phyloP scores from a whole-genome alignment of 1,140 invertebrate genomes.

The Drosophila lini region DNA sequence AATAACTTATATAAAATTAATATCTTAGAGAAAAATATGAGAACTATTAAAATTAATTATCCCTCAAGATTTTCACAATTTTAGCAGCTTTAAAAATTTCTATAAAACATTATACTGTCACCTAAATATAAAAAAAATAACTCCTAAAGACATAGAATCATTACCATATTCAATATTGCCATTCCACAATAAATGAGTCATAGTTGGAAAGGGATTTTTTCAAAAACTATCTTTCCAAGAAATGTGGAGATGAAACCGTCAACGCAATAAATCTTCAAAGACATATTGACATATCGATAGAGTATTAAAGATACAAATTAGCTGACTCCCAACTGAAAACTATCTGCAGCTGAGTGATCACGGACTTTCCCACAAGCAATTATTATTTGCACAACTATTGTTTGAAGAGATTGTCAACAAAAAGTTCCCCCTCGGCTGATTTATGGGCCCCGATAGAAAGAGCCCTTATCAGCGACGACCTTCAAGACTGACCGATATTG shows the following conservation, averaged over 20 bases:
- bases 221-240: neutral
- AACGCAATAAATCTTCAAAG: conserved; percentile 4
- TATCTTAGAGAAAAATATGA: neutral
- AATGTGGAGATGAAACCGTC: neutral
- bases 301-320: neutral
- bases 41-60: no score
- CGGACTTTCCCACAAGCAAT: conserved; percentile 17
- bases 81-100: neutral
- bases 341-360: conserved; percentile 8
- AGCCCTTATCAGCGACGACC: conserved; percentile 42
- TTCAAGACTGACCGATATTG: conserved; percentile 53
- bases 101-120: neutral
- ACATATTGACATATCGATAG: conserved; percentile 1
- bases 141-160: no score
- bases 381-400: conserved; percentile 31
- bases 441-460: conserved; percentile 24
- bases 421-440: conserved; percentile 27
- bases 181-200: conserved; percentile 16
- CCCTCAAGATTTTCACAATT: neutral
- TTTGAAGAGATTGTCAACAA: conserved; percentile 30
- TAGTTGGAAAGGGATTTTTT: neutral
- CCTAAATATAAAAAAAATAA: neutral
- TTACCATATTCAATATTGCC: neutral
- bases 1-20: neutral
- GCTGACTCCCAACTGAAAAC: neutral